A percentile compares a stretch with the other conserved stretches of the same genome.
These are phyloP conservation scores for Cyanistes caeruleus DNA, from an alignment of 2,113 vertebrate species.

Conservation along the genomic window DNA sequence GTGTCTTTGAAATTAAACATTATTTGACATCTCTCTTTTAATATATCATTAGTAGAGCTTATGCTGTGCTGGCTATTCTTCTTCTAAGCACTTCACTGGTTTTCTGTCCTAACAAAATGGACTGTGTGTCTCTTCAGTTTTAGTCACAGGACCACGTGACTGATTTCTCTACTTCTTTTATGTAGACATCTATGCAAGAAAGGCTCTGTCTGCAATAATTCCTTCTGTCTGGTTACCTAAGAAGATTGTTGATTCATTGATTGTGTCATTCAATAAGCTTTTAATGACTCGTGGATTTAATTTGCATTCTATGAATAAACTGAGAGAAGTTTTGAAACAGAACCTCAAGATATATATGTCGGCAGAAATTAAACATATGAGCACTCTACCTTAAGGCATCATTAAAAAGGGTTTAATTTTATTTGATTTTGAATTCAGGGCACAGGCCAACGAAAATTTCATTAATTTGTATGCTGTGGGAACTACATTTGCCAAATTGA, in stretches of 20 bases:
- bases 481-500: not conserved
- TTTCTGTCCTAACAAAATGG: not conserved
- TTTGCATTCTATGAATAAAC: slow-evolving; percentile 19
- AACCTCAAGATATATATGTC: not conserved
- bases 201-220: not conserved
- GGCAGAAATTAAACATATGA: slow-evolving; percentile 42
- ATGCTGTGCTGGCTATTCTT: not conserved
- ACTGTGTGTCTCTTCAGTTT: not conserved
- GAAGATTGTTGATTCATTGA: not conserved
- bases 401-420: slow-evolving; percentile 31
- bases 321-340: slow-evolving; percentile 4
- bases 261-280: not conserved
- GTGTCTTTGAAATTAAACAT: not conserved
- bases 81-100: not conserved
- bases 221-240: slow-evolving; percentile 4
- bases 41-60: not conserved
- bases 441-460: slow-evolving; percentile 42
- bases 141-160: not conserved
- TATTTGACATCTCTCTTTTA: not conserved
- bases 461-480: slow-evolving; percentile 30
- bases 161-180: not conserved
- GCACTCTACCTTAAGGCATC: not conserved
- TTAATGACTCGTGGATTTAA: not conserved
- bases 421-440: slow-evolving; percentile 25
- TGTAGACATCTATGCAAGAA: not conserved